Base-by-base conservation (phyloP, 2,888 invertebrate species). In the Amblyjoppa fuscipennis region DNA sequence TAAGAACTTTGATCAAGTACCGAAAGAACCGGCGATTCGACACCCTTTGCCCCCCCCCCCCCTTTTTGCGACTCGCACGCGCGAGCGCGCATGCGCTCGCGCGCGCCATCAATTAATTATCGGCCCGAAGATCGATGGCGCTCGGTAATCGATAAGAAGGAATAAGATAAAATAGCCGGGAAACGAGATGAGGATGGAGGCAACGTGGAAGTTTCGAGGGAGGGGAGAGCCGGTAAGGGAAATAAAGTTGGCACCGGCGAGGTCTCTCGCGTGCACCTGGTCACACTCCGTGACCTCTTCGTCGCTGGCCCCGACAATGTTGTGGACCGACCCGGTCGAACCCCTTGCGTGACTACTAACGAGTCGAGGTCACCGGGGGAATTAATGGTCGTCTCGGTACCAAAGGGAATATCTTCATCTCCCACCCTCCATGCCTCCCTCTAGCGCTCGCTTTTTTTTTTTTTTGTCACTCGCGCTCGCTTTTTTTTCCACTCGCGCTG, bases 221-320 rank as follows among this genome's bases (percentile, higher is more conserved):
- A 90, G 92, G 91, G 94, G 94, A 94, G 94, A 93, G 93, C 92
- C 90, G 94, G 94, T 95, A 92, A 74, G 94, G 91, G 38, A 61
- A 76, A 70, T 70, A 76, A 73, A 66, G 34, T 73, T 68, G 34
- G 34, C 66, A 61, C 81, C 80, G 34, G 31, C 41, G 64, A 61
- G 20, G 68, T 53, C 74, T 70, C 83, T 70, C 83, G 84, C 69
- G 83, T 74, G 84, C 83, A 84, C 64, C 84, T 76, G 80, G 84
- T 84, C 59, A 68, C 73, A 74, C 68, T 80, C 66, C 68, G 45
- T 74, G 81, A 81, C 79, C 78, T 85, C 78, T 70, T 70, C 70
- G 78, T 79, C 75, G 71, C 61, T 69, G 53, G 64, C 74, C 51
- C 59, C 71, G 81, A 79, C 75, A 68, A 75, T 82, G 82, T 82